Evolutionary conservation across 2,888 invertebrate genomes (phyloP).

Genomic region (Leuctra nigra): DNA sequence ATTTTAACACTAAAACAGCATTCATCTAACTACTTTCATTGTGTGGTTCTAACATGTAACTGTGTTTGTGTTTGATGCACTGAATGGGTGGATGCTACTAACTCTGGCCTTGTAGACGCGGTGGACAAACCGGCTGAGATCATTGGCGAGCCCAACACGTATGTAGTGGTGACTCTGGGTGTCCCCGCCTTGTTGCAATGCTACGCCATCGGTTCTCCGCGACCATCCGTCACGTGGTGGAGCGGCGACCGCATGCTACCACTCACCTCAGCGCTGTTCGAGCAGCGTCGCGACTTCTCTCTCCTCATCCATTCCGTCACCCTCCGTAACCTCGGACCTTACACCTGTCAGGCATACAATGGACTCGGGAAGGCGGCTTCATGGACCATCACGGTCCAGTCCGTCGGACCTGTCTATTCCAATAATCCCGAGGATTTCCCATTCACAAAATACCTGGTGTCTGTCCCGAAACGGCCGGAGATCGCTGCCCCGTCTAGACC

Average conservation of each 20-base stretch:
- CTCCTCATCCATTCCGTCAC: slow-evolving; percentile 66
- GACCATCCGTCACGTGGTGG: slow-evolving; percentile 80
- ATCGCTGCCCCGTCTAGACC: slow-evolving; percentile 34
- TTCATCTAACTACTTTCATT: too few relatives aligned
- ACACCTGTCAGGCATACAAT: slow-evolving; percentile 87
- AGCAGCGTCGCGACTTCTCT: slow-evolving; percentile 65
- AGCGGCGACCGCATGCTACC: slow-evolving; percentile 69
- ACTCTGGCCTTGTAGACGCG: slow-evolving; percentile 49
- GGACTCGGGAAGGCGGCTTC: slow-evolving; percentile 69
- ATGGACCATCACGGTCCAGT: slow-evolving; percentile 66
- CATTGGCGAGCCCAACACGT: slow-evolving; percentile 56
- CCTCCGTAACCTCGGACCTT: slow-evolving; percentile 69
- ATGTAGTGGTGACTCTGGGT: slow-evolving; percentile 63
- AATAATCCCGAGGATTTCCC: slow-evolving; percentile 48
- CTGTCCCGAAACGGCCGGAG: slow-evolving; percentile 43
- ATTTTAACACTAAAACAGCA: too few relatives aligned
- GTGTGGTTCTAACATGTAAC: too few relatives aligned
- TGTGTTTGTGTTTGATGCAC: too few relatives aligned
- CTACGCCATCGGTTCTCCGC: slow-evolving; percentile 74
- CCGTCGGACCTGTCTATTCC: slow-evolving; percentile 60
- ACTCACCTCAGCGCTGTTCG: slow-evolving; percentile 56
- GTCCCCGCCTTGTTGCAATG: slow-evolving; percentile 66
- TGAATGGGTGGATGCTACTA: too few relatives aligned
- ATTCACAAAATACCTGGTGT: slow-evolving; percentile 54
- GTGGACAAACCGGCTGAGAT: slow-evolving; percentile 50